Evolutionary conservation across 2,113 vertebrate genomes (phyloP), one percentile per base, ranked within the genome.

Genomic region (Callionymus lyra): DNA sequence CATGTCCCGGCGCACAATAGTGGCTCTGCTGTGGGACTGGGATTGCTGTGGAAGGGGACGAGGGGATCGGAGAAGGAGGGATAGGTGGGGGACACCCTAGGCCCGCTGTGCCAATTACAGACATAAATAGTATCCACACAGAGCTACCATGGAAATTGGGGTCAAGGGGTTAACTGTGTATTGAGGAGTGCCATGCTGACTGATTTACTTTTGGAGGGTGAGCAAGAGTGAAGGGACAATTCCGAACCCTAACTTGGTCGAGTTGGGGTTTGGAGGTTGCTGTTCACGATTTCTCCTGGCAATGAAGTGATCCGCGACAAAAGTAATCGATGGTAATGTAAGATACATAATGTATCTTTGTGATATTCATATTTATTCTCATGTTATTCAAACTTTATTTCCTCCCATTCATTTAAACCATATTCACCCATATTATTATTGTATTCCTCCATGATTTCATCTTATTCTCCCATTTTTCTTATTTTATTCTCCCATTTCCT

Each of bases 41-140:
- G 8, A 27, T 27, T 27, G 68, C 61, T 13, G 44, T 48, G 66
- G 53, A 45, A 38, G 36, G 49, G 63, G 72, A 69, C 61, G 45
- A 44, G 13, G 50, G 41, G 39, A 10, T 14, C 33, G 34, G 41
- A 34, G 40, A 41, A 13, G 50, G 9, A 27, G 32, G 18, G 45
- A 13, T 18, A 31, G 31, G 27, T 43, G 37, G 16, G 50, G 51
- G 38, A 61, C 50, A 56, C 65, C 53, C 57, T 50, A 56, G n/a
- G 52, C 54, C 52, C 41, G 70, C 38, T 50, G 14, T 10, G 8
- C 55, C 63, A 81, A 80, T 83, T 82, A 78, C 62, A 53, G 58
- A 72, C 73, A 75, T 77, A 76, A 82, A 83, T 75, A 71, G 72
- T 63, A 67, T 72, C 68, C 56, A 65, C 52, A 60, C 45, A 58